A percentile compares a stretch with the other conserved stretches of the same genome.
Conservation (phyloP, 2,113 vertebrate genomes). For the Urocynchramus pylzowi region DNA sequence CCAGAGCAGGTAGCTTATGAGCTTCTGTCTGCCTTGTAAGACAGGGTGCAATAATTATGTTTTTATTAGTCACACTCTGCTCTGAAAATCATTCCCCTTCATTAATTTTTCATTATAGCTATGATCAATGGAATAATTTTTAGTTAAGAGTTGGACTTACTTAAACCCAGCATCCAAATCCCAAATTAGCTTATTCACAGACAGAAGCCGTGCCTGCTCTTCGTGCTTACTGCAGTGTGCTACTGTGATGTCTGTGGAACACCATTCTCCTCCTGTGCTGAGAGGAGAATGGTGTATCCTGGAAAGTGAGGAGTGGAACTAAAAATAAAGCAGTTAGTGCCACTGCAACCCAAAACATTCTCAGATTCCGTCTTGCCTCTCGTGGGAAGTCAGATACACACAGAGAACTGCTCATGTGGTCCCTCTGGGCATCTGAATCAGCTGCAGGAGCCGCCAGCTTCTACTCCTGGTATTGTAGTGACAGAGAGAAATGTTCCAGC, state of each 20-base stretch:
- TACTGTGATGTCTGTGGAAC: neutral
- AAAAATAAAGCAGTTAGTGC: neutral
- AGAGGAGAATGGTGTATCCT: neutral
- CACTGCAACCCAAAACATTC: neutral
- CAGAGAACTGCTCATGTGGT: neutral
- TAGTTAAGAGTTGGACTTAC: neutral
- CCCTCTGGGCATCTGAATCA: neutral
- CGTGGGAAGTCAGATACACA: accelerated
- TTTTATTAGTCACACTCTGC: neutral
- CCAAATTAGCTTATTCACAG: neutral
- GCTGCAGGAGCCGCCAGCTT: neutral
- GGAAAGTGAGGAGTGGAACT: neutral
- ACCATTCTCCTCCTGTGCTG: neutral
- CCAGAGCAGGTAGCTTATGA: neutral
- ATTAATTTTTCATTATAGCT: neutral
- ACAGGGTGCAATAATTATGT: neutral
- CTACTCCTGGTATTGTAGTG: accelerated
- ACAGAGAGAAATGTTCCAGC: too few relatives aligned
- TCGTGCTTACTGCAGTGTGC: neutral
- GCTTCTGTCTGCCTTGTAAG: neutral
- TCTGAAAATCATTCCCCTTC: neutral
- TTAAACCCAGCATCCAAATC: neutral
- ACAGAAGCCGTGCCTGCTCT: neutral
- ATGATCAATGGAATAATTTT: neutral
- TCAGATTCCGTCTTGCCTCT: neutral